These are phyloP conservation scores for Junco hyemalis DNA, from an alignment of 2,113 vertebrate genomes.

Conservation along the genomic window DNA sequence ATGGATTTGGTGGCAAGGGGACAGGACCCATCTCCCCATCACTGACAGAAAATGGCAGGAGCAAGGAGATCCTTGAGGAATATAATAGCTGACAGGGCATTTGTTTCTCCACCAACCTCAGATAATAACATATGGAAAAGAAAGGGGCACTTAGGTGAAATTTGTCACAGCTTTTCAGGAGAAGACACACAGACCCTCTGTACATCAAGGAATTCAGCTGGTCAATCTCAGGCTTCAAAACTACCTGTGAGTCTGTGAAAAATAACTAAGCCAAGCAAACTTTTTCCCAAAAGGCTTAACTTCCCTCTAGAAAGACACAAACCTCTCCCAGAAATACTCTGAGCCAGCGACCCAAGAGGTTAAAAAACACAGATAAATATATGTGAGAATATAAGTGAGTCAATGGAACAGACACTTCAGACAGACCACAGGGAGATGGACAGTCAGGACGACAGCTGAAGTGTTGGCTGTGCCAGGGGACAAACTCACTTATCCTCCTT, in stretches of 20 bases:
- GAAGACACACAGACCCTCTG: background rate
- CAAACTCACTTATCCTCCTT: background rate
- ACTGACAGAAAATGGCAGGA: background rate
- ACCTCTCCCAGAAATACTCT: background rate
- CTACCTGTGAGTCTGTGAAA: background rate
- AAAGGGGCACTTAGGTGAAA: background rate
- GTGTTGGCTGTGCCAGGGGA: constrained; percentile 2
- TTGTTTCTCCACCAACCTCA: background rate
- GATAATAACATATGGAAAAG: background rate
- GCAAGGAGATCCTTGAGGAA: background rate
- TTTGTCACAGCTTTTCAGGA: background rate
- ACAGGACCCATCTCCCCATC: background rate
- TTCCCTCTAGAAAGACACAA: background rate
- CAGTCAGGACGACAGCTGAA: constrained; percentile 10
- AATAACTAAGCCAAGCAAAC: background rate
- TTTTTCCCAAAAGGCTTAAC: background rate
- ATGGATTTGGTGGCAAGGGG: background rate
- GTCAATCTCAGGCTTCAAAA: background rate
- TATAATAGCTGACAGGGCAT: background rate
- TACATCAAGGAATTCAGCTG: background rate
- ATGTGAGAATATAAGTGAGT: background rate
- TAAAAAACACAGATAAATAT: background rate
- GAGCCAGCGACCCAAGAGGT: background rate
- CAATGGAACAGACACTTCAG: background rate
- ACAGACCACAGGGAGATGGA: background rate